Conservation (phyloP, 2,113 vertebrate genomes). For the Argyrosomus japonicus region DNA sequence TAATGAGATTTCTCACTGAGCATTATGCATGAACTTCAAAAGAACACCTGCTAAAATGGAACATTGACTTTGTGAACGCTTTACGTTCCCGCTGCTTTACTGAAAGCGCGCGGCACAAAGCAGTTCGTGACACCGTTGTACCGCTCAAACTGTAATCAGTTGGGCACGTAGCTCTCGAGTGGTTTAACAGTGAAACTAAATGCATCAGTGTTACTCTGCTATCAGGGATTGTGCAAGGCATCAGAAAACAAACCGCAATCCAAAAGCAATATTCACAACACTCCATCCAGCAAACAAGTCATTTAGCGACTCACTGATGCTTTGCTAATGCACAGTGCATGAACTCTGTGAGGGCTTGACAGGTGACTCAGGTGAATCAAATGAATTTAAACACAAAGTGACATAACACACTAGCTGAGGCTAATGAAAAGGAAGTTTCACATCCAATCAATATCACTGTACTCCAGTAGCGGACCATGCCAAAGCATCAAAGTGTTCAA, state of each 20-base stretch:
- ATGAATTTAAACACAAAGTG: constrained; percentile 61
- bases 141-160: constrained; percentile 38
- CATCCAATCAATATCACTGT: constrained; percentile 39
- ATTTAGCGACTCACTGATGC: constrained; percentile 61
- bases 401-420: constrained; percentile 43
- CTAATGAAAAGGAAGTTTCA: constrained; percentile 45
- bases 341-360: constrained; percentile 37
- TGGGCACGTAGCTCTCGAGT: constrained; percentile 22
- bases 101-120: constrained; percentile 32
- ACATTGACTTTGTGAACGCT: constrained; percentile 46
- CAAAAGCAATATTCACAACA: constrained; percentile 55
- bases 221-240: constrained; percentile 75
- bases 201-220: constrained; percentile 19
- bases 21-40: constrained; percentile 35
- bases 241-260: constrained; percentile 34
- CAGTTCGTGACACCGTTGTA: constrained; percentile 36
- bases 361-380: constrained; percentile 54
- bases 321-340: constrained; percentile 57
- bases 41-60: constrained; percentile 47
- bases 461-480: constrained; percentile 44
- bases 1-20: constrained; percentile 62
- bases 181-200: constrained; percentile 22
- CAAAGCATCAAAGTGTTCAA: constrained; percentile 42
- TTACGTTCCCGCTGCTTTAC: constrained; percentile 42
- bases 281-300: constrained; percentile 52